phyloP scores from a whole-genome alignment of 1,140 invertebrate species.

The Cecropterus lyciades region DNA sequence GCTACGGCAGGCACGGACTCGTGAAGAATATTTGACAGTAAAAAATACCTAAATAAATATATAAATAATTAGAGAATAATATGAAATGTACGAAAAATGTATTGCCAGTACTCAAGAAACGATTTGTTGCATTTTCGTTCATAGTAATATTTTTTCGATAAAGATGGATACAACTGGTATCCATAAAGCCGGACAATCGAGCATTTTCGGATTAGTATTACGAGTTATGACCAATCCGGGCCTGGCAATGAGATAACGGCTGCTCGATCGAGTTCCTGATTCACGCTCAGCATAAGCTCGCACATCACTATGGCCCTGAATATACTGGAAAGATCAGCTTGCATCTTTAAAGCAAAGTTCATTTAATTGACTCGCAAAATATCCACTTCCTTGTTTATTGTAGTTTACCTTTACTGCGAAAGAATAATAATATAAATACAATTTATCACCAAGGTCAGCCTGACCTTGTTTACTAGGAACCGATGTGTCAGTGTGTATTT shows the following conservation, averaged over 20 bases:
- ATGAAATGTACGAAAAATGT: too few relatives aligned
- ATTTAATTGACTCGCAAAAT: constrained; percentile 65
- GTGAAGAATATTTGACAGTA: too few relatives aligned
- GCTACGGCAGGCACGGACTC: constrained; percentile 31
- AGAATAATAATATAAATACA: constrained; percentile 77
- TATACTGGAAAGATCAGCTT: constrained; percentile 21
- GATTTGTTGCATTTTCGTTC: too few relatives aligned
- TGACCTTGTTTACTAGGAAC: constrained; percentile 80
- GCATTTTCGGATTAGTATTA: too few relatives aligned
- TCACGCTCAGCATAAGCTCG: constrained; percentile 20
- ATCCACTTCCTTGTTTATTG: constrained; percentile 76
- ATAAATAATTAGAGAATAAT: too few relatives aligned
- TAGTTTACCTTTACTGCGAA: constrained; percentile 68
- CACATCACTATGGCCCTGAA: constrained; percentile 13
- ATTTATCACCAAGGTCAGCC: constrained; percentile 67
- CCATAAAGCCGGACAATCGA: too few relatives aligned
- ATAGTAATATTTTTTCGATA: too few relatives aligned
- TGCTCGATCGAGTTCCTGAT: constrained; percentile 42
- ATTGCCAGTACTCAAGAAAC: too few relatives aligned
- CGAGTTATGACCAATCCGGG: neutral
- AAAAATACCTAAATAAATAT: too few relatives aligned
- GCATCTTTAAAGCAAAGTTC: constrained; percentile 62
- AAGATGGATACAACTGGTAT: too few relatives aligned
- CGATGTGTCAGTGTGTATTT: constrained; percentile 67
- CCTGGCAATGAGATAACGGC: constrained; percentile 22